Evolutionary conservation across 2,888 invertebrate species (phyloP), one percentile per base, ranked within the genome.

Genomic region (Ectobius pallidus): DNA sequence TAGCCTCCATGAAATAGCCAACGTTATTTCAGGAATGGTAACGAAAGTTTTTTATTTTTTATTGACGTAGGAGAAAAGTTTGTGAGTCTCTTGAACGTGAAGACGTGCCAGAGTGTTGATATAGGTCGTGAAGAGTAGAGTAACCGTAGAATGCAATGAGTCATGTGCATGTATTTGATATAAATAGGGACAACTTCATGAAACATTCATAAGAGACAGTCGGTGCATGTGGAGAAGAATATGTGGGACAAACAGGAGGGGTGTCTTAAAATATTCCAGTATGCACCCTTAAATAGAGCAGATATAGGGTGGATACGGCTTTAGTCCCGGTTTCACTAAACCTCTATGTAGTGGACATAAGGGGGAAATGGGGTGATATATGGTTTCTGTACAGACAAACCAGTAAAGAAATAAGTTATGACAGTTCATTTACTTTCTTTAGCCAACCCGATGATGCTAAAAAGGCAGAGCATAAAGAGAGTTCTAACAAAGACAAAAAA

Each of bases 231-330:
- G 16, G 58, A 58, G 58, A 58, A 16, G 58, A 16, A 30, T 58
- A 58, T 30, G 30, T 30, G 16, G 58, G n/a, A 58, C 58, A 58
- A 58, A 58, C 25, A 25, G 46, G 18, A 44, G 27, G 65, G 65
- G 11, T 46, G 65, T 65, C 63, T 71, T 71, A 71, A 71, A 71
- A 71, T 71, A 71, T 71, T 71, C 71, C 32, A 20, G 25, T 46
- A 34, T 34, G 49, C 63, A 22, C 52, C 63, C 71, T 63, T 71
- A 71, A 71, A 71, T 71, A 71, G 63, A 71, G 63, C 65, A 52
- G 34, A 71, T 71, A 65, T 52, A 34, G 65, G 49, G 65, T 63
- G 70, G 46, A 39, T 44, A 46, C 34, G 39, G 62, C 34, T 34
- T 58, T 58, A 30, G 58, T 30, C 58, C 2, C n/a, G 30, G 58